Percentiles rank a stretch among this genome's conserved stretches.
These are phyloP conservation scores for Rhogogaster chlorosoma DNA, from an alignment of 2,888 invertebrate genomes.

Conservation along the genomic window DNA sequence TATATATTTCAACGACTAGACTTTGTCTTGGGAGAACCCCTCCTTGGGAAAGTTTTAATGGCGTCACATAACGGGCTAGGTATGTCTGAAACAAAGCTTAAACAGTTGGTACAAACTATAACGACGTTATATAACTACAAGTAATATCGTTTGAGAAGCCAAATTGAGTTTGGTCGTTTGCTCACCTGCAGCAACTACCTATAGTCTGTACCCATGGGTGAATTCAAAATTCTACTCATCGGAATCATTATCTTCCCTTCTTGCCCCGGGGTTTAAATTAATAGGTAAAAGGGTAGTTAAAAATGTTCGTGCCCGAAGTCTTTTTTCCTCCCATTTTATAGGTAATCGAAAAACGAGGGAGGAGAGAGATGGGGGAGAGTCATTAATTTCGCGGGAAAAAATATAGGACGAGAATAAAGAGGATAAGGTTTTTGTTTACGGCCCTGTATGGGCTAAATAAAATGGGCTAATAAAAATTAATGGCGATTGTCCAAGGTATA, in stretches of 20 bases:
- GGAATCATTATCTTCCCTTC: background rate
- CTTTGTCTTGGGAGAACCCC: background rate
- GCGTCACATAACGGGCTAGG: conserved; percentile 29
- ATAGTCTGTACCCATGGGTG: background rate
- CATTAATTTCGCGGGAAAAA: background rate
- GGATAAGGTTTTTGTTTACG: conserved; percentile 6
- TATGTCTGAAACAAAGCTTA: conserved; percentile 40
- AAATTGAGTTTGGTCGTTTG: conserved; percentile 22
- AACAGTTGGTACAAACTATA: conserved; percentile 33
- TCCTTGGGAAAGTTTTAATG: conserved; percentile 43
- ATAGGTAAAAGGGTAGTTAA: background rate
- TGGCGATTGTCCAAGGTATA: conserved; percentile 19
- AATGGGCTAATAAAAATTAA: conserved; percentile 42
- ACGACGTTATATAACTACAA: conserved; percentile 33
- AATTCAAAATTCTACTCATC: background rate
- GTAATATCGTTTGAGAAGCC: conserved; percentile 23
- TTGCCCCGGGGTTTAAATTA: background rate
- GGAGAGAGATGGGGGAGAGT: background rate
- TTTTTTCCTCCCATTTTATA: background rate
- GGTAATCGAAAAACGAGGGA: background rate
- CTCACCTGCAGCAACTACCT: background rate
- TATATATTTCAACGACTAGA: background rate
- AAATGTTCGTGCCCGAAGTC: background rate
- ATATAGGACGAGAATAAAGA: conserved; percentile 8
- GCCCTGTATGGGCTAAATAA: conserved; percentile 6